Percentiles rank a stretch among this genome's conserved stretches.
Conservation (phyloP, 2,113 vertebrate genomes). For the Anser brachyrhynchus region DNA sequence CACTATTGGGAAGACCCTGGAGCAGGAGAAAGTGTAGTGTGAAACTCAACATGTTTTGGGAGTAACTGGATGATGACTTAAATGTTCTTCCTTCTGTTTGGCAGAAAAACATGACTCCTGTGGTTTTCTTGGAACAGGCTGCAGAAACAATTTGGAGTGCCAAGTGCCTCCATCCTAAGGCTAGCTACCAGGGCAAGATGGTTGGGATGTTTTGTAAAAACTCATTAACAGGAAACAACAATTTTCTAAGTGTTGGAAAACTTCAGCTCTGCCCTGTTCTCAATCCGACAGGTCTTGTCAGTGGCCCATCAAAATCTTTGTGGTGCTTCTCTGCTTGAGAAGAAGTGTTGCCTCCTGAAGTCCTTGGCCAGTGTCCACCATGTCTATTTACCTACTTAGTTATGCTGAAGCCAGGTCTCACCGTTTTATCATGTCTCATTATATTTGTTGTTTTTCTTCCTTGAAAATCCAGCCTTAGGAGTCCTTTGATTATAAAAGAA, state of each 20-base stretch:
- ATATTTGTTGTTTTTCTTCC: neutral
- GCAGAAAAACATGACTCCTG: neutral
- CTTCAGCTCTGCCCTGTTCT: neutral
- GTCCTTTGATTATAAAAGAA: neutral
- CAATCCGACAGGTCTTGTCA: neutral
- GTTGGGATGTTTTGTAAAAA: neutral
- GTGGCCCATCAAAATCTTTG: neutral
- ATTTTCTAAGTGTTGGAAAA: neutral
- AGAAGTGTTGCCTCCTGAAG: neutral
- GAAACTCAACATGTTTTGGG: conserved; percentile 8
- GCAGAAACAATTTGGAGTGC: neutral
- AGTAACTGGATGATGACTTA: neutral
- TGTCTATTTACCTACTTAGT: neutral
- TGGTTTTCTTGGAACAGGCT: conserved; percentile 19
- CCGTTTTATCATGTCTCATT: neutral
- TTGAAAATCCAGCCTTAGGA: neutral
- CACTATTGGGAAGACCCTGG: neutral
- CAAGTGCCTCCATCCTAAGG: conserved; percentile 2
- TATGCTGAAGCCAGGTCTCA: neutral
- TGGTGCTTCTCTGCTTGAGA: neutral
- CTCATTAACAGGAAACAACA: neutral
- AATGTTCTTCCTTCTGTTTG: conserved; percentile 37
- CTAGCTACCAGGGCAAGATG: neutral
- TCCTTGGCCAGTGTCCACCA: neutral
- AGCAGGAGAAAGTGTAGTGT: neutral